Conservation (phyloP, 2,888 invertebrate genomes). For the Drosophila percnosoma region DNA sequence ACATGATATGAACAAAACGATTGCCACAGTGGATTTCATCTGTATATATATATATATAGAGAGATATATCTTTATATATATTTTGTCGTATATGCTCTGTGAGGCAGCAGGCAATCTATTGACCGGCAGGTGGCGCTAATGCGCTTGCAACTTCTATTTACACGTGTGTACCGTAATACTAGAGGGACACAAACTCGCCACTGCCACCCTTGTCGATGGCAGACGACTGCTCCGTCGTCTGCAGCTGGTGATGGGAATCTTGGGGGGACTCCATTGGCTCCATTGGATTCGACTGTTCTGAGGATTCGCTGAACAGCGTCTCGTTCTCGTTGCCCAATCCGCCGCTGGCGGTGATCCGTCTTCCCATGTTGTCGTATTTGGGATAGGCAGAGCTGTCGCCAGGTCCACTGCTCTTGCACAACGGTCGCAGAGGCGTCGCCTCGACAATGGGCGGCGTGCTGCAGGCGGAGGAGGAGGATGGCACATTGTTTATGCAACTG, state of each 20-base stretch:
- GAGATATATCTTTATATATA: neutral
- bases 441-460: constrained; percentile 78
- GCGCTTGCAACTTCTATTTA: constrained; percentile 60
- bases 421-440: constrained; percentile 74
- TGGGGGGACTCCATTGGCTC: constrained; percentile 48
- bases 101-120: constrained; percentile 64
- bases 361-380: constrained; percentile 96
- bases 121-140: constrained; percentile 60
- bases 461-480: constrained; percentile 63
- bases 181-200: constrained; percentile 84
- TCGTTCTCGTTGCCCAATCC: constrained; percentile 86
- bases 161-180: constrained; percentile 84
- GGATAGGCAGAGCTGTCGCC: constrained; percentile 74
- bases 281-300: constrained; percentile 61
- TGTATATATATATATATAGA: neutral
- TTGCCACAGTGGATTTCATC: constrained; percentile 51
- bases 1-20: constrained; percentile 75
- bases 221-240: constrained; percentile 58
- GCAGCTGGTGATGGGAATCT: constrained; percentile 58
- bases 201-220: constrained; percentile 72
- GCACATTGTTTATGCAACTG: constrained; percentile 73
- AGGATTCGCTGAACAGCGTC: constrained; percentile 82
- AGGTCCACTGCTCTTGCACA: constrained; percentile 37
- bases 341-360: constrained; percentile 94
- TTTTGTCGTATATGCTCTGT: constrained; percentile 5